Evolutionary conservation across 1,140 invertebrate genomes (phyloP), one percentile per base, ranked within the genome.

Genomic region (Liolophura sinensis): DNA sequence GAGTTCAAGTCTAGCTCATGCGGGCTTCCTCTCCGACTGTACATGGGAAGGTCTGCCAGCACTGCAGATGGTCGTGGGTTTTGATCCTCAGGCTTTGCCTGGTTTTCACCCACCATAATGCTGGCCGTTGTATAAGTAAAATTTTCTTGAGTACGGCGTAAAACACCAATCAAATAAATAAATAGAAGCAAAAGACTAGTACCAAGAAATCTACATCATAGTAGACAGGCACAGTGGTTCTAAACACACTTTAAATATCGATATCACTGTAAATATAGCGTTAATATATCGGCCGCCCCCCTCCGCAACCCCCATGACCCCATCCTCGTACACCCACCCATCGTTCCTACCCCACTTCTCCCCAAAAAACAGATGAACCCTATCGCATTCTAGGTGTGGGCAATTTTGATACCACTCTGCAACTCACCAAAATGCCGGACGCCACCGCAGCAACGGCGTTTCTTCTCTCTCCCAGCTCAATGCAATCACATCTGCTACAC

Each of bases 391-490:
- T 27, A 20, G 14, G 22, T 20, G 24, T 68, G 24, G 16, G 18
- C 18, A 18, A 31, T 4, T 50, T 24, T 31, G 9, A 3, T 18
- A 16, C 12, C 3, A 16, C 56, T 18, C 16, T 22, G 25, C 20
- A 62, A 84, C 85, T 87, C 88, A 96, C 94, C 88, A 97, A 82
- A 71, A 91, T 85, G 62, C 95, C 95, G 69, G 95, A 89, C 20
- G 91, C 78, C 72, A 96, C 90, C 0, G 95, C 92, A 20, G 92
- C 89, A 31, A 95, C 81, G 56, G 91, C 88, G 85, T 97, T 98
- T 76, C 93, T 86, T 73, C 91, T 90, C 61, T 92, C 89, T 59
- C 82, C 77, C 11, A 86, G 68, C 66, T 86, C 84, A 62, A 85
- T 65, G 68, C 81, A 85, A 62, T 86, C 85, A 58, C 82, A 83